Evolutionary conservation across 2,797 vertebrate species (phyloP), one percentile per base, ranked within the genome.

Genomic region (Eulemur mongoz): DNA sequence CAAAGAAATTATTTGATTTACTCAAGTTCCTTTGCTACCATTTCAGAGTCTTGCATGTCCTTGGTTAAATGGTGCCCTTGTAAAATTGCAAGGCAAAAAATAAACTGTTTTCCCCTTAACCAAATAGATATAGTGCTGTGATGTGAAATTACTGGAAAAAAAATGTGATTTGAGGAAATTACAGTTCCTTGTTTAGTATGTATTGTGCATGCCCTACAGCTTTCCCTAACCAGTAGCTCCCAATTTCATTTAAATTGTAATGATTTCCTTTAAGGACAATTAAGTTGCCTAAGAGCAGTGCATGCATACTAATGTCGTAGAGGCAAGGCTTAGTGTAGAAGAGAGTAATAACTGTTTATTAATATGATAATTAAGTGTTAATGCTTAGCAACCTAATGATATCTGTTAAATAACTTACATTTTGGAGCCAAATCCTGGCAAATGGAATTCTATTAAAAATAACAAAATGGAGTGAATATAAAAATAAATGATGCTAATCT

Each of bases 201-300:
- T 98, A 97, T 93, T 97, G 97, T 98, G 96, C 95, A 96, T 98
- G 98, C 98, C 98, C 98, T 99, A 97, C 96, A 98, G 98, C 97
- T 86, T 98, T 98, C 97, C 98, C 98, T 98, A 98, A 98, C 98
- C 98, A 98, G 98, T 98, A 98, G 97, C 97, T 98, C 98, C 98
- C 98, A 98, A 98, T 98, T 98, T 98, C 97, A 99, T 98, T 98
- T 99, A 99, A 98, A 98, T 98, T 99, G 98, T 98, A 99, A 99
- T 98, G 98, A 99, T 98, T 98, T 98, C 97, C 98, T 98, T 98
- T 98, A 99, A 98, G 98, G 98, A 98, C 98, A 99, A 99, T 98
- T 98, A 98, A 23, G 14, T 98, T 98, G 97, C 98, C 98, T 98
- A 98, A 98, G 96, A 98, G 98, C 98, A 98, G 91, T 96, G 97